Conservation (phyloP, 2,113 vertebrate genomes). For the Panthera leo region DNA sequence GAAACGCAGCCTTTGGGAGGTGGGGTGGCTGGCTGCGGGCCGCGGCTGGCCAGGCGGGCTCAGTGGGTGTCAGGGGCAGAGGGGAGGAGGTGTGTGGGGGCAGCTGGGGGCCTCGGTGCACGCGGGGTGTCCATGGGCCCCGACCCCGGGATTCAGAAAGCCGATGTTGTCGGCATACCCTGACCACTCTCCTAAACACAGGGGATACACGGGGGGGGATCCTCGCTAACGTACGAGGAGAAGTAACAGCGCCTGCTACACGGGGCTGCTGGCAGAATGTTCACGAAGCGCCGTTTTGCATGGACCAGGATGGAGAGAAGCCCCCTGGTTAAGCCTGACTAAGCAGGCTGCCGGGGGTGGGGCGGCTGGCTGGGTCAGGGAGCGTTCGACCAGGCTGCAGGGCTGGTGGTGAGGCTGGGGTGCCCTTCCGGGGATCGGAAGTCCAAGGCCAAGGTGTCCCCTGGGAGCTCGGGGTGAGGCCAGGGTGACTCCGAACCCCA, state of each 20-base stretch:
- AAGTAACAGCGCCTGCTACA: accelerated
- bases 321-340: too few species aligned
- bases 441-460: background rate
- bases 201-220: accelerated
- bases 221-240: accelerated
- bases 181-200: background rate
- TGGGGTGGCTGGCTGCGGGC: background rate
- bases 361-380: too few species aligned
- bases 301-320: background rate
- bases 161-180: too few species aligned
- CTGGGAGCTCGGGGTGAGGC: accelerated
- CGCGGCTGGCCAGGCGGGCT: accelerated
- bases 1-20: background rate
- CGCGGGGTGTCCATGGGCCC: accelerated
- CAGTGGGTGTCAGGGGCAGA: background rate
- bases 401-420: background rate
- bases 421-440: accelerated
- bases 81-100: too few species aligned
- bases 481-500: accelerated
- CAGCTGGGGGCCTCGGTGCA: background rate
- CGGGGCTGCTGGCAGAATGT: accelerated
- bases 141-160: background rate
- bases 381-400: background rate
- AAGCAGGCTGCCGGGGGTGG: background rate
- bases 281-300: accelerated